Evolutionary conservation across 2,113 vertebrate species (phyloP), one percentile per base, ranked within the genome.

Genomic region (Cyprinodon tularosa): DNA sequence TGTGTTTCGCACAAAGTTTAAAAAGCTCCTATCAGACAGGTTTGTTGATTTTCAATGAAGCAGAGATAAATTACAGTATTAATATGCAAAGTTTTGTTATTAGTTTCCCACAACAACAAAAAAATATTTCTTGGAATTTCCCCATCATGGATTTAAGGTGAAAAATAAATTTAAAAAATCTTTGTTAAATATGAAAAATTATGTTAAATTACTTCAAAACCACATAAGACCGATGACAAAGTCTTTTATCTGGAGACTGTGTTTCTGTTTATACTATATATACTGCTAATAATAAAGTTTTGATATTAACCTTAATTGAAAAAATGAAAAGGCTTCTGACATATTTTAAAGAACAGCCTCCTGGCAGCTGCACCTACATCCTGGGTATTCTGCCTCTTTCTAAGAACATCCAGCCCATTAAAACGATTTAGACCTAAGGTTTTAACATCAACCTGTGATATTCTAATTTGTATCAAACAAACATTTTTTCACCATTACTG

Each of bases 1-100:
- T 72, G 72, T 3, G 57, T 64, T 81, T 66, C 9, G 40, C 68
- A 59, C 80, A 78, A 20, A 44, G 64, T 38, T 62, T 42, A 57
- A 36, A 14, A 12, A 47, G 61, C 60, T 66, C 48, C 53, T 65
- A 69, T 81, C 57, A 72, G 65, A 74, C 60, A 64, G 40, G 42
- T 14, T 8, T 12, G 61, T 63, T 45, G 39, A 45, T 29, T 68
- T 66, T 82, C 57, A 72, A n/a, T 20, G 47, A 62, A 45, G 14
- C 12, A 4, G 38, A 36, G 9, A 62, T 53, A 20, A 29, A 39
- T 39, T 36, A 13, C 38, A 61, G 29, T 29, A 63, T 74, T 36
- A 62, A 53, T 53, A 4, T 50, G 48, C 12, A 53, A 15, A 14
- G 6, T 6, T 53, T 15, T 53, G 15, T 4, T 50, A 50, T 11